phyloP scores from a whole-genome alignment of 2,888 invertebrate species.

The Drosophila barbarae region DNA sequence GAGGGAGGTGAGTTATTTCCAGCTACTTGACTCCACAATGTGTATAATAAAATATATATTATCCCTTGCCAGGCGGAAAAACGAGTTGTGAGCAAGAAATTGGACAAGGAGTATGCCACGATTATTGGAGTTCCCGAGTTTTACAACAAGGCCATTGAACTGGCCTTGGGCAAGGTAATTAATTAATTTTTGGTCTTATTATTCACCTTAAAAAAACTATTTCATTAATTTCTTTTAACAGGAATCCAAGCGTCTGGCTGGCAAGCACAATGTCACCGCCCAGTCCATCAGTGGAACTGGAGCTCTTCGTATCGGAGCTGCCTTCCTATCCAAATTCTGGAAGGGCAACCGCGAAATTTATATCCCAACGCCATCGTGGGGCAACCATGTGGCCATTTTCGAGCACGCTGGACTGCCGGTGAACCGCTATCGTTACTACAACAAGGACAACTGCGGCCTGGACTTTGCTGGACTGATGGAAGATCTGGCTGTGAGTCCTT shows the following conservation, averaged over 20 bases:
- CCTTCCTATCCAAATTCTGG: constrained; percentile 91
- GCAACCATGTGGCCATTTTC: constrained; percentile 97
- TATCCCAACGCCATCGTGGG: constrained; percentile 97
- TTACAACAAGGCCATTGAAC: constrained; percentile 88
- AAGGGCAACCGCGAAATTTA: constrained; percentile 90
- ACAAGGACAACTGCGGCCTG: constrained; percentile 94
- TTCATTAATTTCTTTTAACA: background rate
- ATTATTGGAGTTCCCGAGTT: constrained; percentile 93
- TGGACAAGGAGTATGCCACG: constrained; percentile 97
- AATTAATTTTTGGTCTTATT: background rate
- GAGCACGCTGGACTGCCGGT: constrained; percentile 91
- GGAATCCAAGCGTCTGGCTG: constrained; percentile 84
- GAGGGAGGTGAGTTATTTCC: constrained; percentile 81
- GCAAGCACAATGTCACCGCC: constrained; percentile 87
- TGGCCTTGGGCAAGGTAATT: constrained; percentile 89
- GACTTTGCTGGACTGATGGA: constrained; percentile 93
- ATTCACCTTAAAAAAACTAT: too few species aligned
- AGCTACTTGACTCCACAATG: background rate
- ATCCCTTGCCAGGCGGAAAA: constrained; percentile 87
- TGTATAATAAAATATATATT: too few species aligned
- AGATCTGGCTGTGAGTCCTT: constrained; percentile 86
- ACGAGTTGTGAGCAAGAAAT: constrained; percentile 82
- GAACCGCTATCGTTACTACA: constrained; percentile 95
- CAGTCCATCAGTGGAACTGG: constrained; percentile 98
- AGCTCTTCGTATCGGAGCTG: constrained; percentile 94